These are phyloP conservation scores for Hippocampus mohnikei DNA, from an alignment of 2,113 vertebrate species.

Conservation along the genomic window DNA sequence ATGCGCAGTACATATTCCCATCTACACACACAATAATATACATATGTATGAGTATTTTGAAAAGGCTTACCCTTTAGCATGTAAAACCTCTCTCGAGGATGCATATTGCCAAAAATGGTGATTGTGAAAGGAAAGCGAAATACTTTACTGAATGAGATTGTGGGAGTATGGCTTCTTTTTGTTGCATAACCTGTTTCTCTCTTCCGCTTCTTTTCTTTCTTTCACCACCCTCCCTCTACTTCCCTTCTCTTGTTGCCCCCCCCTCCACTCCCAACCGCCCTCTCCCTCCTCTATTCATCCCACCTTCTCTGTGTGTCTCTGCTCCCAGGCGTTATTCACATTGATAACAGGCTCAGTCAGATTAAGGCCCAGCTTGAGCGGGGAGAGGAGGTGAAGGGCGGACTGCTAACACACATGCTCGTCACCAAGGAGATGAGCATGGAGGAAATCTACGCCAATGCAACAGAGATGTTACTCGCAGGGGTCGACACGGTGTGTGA, in stretches of 20 bases:
- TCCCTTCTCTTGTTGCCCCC: not conserved
- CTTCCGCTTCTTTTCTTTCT: slow-evolving; percentile 8
- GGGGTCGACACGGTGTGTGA: slow-evolving; percentile 85
- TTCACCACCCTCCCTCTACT: not conserved
- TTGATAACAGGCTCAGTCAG: slow-evolving; percentile 78
- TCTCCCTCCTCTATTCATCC: slow-evolving; percentile 17
- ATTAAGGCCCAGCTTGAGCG: slow-evolving; percentile 74
- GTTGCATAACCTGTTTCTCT: slow-evolving; percentile 41
- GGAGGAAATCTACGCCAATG: slow-evolving; percentile 90
- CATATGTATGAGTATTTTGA: not conserved
- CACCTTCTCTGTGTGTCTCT: slow-evolving; percentile 28
- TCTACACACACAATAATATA: too few species aligned
- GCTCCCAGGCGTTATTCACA: slow-evolving; percentile 81
- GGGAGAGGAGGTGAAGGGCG: slow-evolving; percentile 78
- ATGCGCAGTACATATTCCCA: not conserved
- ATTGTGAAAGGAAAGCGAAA: slow-evolving; percentile 10
- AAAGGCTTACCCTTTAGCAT: not conserved
- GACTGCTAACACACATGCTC: slow-evolving; percentile 83
- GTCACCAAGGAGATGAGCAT: slow-evolving; percentile 80
- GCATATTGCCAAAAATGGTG: not conserved
- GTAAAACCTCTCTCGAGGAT: not conserved
- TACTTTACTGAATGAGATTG: slow-evolving; percentile 38
- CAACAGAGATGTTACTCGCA: slow-evolving; percentile 91
- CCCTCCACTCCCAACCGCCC: not conserved
- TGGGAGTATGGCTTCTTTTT: slow-evolving; percentile 27